These are phyloP conservation scores for Pseudopleuronectes americanus DNA, from an alignment of 2,797 vertebrate species.

Conservation along the genomic window DNA sequence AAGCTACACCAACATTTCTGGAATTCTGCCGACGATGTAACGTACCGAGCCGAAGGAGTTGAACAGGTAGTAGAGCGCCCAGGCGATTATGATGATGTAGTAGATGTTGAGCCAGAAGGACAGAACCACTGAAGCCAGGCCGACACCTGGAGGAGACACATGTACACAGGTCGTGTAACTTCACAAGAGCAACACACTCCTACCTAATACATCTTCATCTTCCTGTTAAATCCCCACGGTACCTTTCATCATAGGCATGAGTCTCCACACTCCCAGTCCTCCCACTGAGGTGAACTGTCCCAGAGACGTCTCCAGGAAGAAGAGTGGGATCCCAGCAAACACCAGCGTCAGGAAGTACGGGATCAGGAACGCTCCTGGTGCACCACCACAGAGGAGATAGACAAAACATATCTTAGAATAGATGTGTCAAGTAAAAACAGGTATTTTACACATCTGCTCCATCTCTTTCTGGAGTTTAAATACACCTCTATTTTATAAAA, in stretches of 20 bases:
- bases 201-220: too few species aligned
- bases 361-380: constrained; percentile 91
- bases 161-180: background rate
- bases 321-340: constrained; percentile 94
- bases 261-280: constrained; percentile 91
- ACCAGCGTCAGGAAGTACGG: constrained; percentile 92
- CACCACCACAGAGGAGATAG: background rate
- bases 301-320: constrained; percentile 91
- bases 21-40: constrained; percentile 13
- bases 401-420: too few species aligned
- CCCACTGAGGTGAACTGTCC: constrained; percentile 92
- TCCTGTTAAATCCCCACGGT: constrained; percentile 12
- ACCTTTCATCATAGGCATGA: constrained; percentile 97
- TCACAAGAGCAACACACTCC: too few species aligned
- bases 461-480: too few species aligned
- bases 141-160: constrained; percentile 83
- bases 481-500: too few species aligned
- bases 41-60: constrained; percentile 89
- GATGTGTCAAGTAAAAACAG: too few species aligned
- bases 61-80: constrained; percentile 94
- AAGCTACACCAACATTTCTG: background rate
- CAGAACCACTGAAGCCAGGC: constrained; percentile 89
- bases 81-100: constrained; percentile 94
- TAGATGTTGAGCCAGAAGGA: constrained; percentile 96
- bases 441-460: too few species aligned